Evolutionary conservation across 2,797 vertebrate genomes (phyloP).

Genomic region (Bradypodion pumilum): DNA sequence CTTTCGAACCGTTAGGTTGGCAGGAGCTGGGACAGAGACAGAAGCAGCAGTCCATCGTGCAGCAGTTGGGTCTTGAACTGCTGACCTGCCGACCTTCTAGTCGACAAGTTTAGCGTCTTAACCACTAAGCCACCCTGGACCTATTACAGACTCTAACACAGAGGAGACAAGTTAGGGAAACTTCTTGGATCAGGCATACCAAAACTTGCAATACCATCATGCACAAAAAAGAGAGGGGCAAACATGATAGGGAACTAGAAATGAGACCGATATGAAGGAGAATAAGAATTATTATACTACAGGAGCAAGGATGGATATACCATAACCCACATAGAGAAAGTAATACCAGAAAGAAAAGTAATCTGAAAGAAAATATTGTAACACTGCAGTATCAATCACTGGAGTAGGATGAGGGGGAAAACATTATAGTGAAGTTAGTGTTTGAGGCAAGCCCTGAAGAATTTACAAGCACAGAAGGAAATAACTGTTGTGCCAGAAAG

Average conservation of each 20-base stretch:
- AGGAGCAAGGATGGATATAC: background rate
- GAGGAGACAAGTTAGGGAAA: background rate
- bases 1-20: no score
- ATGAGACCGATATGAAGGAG: background rate
- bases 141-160: background rate
- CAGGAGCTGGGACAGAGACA: no score
- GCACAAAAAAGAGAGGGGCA: background rate
- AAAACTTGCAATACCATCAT: background rate
- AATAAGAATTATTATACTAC: background rate
- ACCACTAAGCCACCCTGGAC: no score
- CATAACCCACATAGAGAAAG: background rate
- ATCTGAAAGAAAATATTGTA: background rate
- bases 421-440: background rate
- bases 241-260: no score
- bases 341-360: background rate
- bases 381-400: background rate
- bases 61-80: no score
- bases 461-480: background rate
- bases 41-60: no score
- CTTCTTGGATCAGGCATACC: background rate
- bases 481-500: background rate
- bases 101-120: no score
- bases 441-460: no score
- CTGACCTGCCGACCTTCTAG: no score
- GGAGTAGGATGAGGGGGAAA: background rate